These are phyloP conservation scores for Acomys russatus DNA, from an alignment of 2,797 vertebrate genomes.

Conservation along the genomic window DNA sequence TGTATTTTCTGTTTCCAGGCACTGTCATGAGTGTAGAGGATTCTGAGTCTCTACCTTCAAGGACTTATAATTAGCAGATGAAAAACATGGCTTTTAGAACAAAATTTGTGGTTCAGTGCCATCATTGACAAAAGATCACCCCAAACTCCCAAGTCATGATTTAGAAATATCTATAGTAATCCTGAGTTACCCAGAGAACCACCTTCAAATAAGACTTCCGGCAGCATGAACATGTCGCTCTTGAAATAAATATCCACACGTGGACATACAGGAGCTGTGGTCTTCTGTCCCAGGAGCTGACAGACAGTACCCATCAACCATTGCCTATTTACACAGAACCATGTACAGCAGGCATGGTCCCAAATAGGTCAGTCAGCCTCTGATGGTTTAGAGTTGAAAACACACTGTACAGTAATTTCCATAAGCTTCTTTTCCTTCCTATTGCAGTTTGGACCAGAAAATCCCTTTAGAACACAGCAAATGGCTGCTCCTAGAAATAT, in stretches of 20 bases:
- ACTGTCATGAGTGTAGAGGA: conserved; percentile 1
- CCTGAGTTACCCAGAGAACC: conserved; percentile 10
- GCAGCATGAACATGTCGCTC: not conserved
- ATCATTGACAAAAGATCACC: conserved; percentile 22
- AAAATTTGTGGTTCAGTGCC: not conserved
- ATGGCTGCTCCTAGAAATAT: conserved; percentile 99
- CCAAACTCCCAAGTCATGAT: not conserved
- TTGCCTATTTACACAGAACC: not conserved
- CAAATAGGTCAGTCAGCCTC: not conserved
- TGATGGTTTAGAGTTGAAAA: conserved; percentile 49
- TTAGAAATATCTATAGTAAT: conserved; percentile 29
- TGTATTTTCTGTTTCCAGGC: conserved; percentile 38
- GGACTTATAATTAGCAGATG: conserved; percentile 18
- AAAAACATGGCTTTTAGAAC: conserved; percentile 40
- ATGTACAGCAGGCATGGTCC: not conserved
- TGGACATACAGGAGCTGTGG: not conserved
- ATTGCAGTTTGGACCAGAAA: conserved; percentile 96
- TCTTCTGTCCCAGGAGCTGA: not conserved
- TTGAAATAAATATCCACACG: not conserved
- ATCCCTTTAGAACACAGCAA: conserved; percentile 97
- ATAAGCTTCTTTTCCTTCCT: conserved; percentile 43
- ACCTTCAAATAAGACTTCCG: not conserved
- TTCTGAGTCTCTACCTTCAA: conserved; percentile 45
- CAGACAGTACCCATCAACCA: not conserved
- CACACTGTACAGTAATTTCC: not conserved